These are phyloP conservation scores for Chelonus insularis DNA, from an alignment of 1,140 invertebrate genomes.

Conservation along the genomic window DNA sequence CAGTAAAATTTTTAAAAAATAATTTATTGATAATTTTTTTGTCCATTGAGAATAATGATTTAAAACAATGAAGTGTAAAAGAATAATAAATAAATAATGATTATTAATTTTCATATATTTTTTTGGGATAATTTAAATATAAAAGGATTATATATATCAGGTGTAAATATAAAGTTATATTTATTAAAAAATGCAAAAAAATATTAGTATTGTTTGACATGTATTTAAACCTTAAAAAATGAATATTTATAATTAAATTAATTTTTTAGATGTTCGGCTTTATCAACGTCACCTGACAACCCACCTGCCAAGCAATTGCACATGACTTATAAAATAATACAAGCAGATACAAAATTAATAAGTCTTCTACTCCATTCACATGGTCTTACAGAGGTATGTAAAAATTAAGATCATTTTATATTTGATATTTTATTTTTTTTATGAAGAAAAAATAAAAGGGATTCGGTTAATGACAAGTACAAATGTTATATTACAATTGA, in stretches of 20 bases:
- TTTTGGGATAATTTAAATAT: too few species aligned
- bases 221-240: constrained; percentile 1
- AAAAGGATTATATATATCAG: too few species aligned
- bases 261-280: constrained; percentile 52
- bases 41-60: too few species aligned
- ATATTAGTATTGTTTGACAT: neutral
- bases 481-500: constrained; percentile 3
- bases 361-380: constrained; percentile 74
- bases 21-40: too few species aligned
- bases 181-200: too few species aligned
- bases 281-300: constrained; percentile 54
- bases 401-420: neutral
- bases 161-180: too few species aligned
- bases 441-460: neutral
- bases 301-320: constrained; percentile 72
- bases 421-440: neutral
- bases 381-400: constrained; percentile 69
- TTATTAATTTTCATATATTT: too few species aligned
- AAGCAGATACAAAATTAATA: constrained; percentile 79
- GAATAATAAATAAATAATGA: too few species aligned
- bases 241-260: too few species aligned
- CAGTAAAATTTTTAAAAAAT: too few species aligned
- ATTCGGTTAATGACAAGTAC: constrained; percentile 12
- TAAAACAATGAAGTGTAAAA: too few species aligned
- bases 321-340: constrained; percentile 78